Evolutionary conservation across 2,888 invertebrate species (phyloP), one percentile per base, ranked within the genome.

Genomic region (Platerodrilus igneus): DNA sequence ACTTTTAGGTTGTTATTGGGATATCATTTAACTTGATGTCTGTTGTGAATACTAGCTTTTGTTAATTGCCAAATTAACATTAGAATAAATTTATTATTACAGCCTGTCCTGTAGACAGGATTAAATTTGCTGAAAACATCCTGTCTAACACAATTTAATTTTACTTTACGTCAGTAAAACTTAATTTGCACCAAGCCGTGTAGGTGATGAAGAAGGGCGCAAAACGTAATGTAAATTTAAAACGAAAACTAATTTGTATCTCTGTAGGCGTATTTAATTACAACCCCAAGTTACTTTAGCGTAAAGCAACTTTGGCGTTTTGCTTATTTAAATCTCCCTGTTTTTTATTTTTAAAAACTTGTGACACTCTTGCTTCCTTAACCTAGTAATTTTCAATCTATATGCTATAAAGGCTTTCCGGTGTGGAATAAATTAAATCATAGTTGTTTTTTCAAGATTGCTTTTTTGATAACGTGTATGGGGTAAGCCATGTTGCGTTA

Each of bases 241-340:
- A 38, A 30, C 37, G 27, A 33, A 44, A 39, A 44, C 36, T 44
- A 44, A 44, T 44, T 44, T 39, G 36, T 44, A 32, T 38, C 39
- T 29, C 43, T 30, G 38, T 39, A 31, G 43, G 35, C 45, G 45
- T 28, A 40, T 40, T 45, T 45, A 40, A 40, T 45, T 45, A 45
- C 31, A 26, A 36, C 23, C 28, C 37, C 30, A 17, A 26, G 25
- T 19, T n/a, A n/a, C n/a, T n/a, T n/a, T n/a, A n/a, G n/a, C n/a
- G n/a, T n/a, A 33, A 17, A 19, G 25, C 28, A 34, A 29, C 34
- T 28, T 42, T 33, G 37, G 13, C 19, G 18, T 22, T 27, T 21
- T 33, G 23, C 21, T 23, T 22, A 33, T 38, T 38, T 32, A 33
- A 33, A 39, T 32, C 33, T 28, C 7, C n/a, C 13, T n/a, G 10